phyloP scores from a whole-genome alignment of 2,888 invertebrate genomes.

The Parnassius orleans region DNA sequence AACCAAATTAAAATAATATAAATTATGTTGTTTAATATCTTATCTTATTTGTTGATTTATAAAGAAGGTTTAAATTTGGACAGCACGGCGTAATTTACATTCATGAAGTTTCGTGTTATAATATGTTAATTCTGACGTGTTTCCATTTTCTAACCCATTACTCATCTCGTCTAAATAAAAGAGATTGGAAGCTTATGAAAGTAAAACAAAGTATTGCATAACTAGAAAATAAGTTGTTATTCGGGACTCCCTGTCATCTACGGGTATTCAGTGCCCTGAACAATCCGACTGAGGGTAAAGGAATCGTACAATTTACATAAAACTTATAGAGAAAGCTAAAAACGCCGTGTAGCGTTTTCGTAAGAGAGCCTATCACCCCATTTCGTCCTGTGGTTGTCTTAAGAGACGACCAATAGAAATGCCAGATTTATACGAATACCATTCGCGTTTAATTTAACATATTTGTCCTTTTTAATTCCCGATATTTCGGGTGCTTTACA shows the following conservation, averaged over 20 bases:
- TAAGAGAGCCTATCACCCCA: too few species aligned
- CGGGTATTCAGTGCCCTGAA: constrained; percentile 21
- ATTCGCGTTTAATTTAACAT: too few species aligned
- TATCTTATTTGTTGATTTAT: constrained; percentile 13
- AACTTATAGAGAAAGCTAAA: constrained; percentile 9
- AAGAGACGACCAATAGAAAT: too few species aligned
- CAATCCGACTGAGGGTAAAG: constrained; percentile 12
- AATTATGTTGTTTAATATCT: too few species aligned
- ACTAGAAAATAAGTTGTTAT: constrained; percentile 24
- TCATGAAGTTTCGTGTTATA: constrained; percentile 16
- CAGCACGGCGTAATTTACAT: constrained; percentile 18
- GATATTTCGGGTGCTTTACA: too few species aligned
- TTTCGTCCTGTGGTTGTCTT: too few species aligned
- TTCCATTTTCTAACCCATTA: constrained; percentile 24
- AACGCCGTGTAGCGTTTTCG: too few species aligned
- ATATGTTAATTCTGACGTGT: constrained; percentile 26
- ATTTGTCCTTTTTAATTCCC: too few species aligned
- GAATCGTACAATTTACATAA: constrained; percentile 6
- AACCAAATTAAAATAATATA: too few species aligned
- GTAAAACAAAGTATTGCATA: constrained; percentile 17
- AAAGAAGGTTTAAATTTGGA: constrained; percentile 1
- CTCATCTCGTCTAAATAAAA: constrained; percentile 19
- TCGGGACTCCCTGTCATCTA: constrained; percentile 2
- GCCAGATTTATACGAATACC: too few species aligned
- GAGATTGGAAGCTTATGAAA: constrained; percentile 15